Evolutionary conservation across 2,113 vertebrate species (phyloP), one percentile per base, ranked within the genome.

Genomic region (Hyaena hyaena): DNA sequence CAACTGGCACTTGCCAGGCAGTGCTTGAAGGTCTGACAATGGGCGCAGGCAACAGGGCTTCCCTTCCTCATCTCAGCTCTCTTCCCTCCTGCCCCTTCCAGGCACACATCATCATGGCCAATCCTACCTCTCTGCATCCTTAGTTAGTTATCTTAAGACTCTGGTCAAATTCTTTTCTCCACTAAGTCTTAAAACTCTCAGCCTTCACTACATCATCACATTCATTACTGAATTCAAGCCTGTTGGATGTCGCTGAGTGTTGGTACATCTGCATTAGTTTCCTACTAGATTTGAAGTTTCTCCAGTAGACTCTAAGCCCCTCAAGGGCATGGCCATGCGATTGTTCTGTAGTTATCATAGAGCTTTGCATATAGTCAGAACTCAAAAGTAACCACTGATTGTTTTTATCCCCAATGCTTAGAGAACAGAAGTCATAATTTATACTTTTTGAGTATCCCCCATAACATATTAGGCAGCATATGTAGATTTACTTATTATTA

Each of bases 61-160:
- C 21, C 15, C 1, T n/a, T 28, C 19, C 63, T 35, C 8, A 0
- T 2, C 35, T 11, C n/a, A 63, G 5, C 1, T n/a, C 14, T 74
- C 17, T 2, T 2, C 4, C 4, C 8, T 76, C 39, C 35, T 66
- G n/a, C 4, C 33, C 28, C 16, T 35, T n/a, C 45, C 31, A 17
- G 7, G 9, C 8, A 73, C 5, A 16, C 26, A n/a, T 39, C 35
- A 55, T 2, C 17, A n/a, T 50, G 5, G 74, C 16, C 43, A 10
- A 0, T 43, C 1, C 26, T 12, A 35, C 4, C 5, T 79, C 58
- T 90, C 58, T 69, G 50, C 23, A 45, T 73, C 69, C 15, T 66
- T 16, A 63, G 31, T 50, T 5, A 69, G 10, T 74, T 35, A 77
- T 43, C 17, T 39, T 28, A 10, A 69, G 45, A 28, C 28, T 65